Conservation (phyloP, 2,888 invertebrate genomes). For the Clistopyga incitator region DNA sequence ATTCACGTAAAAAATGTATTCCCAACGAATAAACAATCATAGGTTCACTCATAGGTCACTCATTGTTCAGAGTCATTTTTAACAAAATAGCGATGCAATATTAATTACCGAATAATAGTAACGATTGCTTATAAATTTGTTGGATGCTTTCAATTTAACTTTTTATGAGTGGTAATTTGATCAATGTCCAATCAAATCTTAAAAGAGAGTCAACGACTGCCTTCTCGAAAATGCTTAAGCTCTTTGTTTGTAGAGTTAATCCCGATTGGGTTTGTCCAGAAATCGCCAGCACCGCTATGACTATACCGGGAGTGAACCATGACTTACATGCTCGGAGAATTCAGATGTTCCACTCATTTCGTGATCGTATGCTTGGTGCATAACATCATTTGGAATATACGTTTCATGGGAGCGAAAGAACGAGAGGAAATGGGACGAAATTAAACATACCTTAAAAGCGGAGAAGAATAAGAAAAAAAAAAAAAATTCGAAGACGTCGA, state of each 20-base stretch:
- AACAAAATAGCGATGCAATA: no score
- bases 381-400: constrained; percentile 26
- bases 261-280: no score
- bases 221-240: neutral
- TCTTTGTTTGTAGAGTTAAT: neutral
- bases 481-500: constrained; percentile 64
- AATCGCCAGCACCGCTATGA: neutral
- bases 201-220: no score
- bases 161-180: neutral
- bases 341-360: neutral
- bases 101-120: neutral
- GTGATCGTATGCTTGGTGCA: constrained; percentile 23
- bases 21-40: no score
- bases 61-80: no score
- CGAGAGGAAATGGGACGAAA: constrained; percentile 60
- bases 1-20: no score
- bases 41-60: no score
- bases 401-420: constrained; percentile 46
- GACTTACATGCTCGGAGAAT: constrained; percentile 11
- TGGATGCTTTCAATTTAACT: neutral
- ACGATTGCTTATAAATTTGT: neutral
- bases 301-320: neutral
- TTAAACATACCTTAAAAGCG: constrained; percentile 48
- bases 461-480: no score
- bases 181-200: neutral